Conservation (phyloP, 2,797 vertebrate species). For the Luscinia megarhynchos region DNA sequence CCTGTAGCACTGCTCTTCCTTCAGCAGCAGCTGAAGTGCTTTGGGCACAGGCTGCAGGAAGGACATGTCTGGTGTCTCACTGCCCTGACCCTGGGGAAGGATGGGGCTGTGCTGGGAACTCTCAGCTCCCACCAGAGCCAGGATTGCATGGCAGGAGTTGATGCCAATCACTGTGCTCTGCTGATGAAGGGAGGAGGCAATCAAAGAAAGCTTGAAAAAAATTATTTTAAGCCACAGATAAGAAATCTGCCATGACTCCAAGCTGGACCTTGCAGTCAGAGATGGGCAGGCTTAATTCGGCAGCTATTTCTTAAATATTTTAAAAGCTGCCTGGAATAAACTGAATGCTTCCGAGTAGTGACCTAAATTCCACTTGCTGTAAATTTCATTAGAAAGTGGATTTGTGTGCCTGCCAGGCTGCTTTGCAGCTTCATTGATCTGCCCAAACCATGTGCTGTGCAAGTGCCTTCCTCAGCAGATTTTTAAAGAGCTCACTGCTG, state of each 20-base stretch:
- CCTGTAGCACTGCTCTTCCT: background rate
- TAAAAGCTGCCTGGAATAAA: conserved; percentile 70
- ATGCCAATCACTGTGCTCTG: background rate
- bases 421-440: conserved; percentile 62
- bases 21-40: background rate
- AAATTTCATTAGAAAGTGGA: conserved; percentile 73
- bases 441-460: conserved; percentile 29
- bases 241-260: background rate
- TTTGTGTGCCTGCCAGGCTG: conserved; percentile 66
- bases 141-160: background rate
- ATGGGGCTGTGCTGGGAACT: background rate
- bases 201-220: background rate
- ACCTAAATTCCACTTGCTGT: conserved; percentile 73
- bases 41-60: background rate
- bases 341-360: conserved; percentile 64
- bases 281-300: conserved; percentile 41
- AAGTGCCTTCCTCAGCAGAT: conserved; percentile 65
- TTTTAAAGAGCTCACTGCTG: conserved; percentile 25
- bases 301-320: conserved; percentile 70
- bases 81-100: background rate
- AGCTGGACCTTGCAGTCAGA: background rate
- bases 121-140: background rate
- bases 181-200: background rate
- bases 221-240: background rate
- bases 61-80: background rate